Evolutionary conservation across 2,888 invertebrate species (phyloP).

Genomic region (Hesperia comma): DNA sequence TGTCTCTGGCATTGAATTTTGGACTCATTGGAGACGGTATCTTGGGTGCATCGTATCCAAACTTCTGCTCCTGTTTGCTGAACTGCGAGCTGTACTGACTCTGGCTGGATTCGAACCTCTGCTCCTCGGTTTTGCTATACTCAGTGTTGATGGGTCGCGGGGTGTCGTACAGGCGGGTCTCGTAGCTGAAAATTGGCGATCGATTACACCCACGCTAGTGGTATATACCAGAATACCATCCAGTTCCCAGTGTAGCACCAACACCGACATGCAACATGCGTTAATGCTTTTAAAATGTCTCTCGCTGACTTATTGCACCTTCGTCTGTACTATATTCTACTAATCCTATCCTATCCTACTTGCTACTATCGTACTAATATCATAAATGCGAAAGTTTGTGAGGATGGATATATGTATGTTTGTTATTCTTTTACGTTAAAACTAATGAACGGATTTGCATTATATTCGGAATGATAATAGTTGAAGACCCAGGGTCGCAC

Average conservation of each 20-base stretch:
- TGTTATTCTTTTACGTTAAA: no score
- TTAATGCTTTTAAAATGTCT: background rate
- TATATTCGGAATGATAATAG: no score
- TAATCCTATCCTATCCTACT: no score
- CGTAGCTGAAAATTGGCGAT: conserved; percentile 74
- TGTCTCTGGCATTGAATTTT: conserved; percentile 78
- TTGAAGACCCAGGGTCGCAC: no score
- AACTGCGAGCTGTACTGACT: conserved; percentile 61
- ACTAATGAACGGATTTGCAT: no score
- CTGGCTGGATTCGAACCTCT: conserved; percentile 57
- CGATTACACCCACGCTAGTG: conserved; percentile 46
- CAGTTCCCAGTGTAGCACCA: conserved; percentile 44
- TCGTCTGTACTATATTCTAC: background rate
- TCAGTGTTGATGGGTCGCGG: conserved; percentile 73
- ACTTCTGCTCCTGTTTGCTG: conserved; percentile 64
- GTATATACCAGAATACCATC: background rate
- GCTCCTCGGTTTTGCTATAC: conserved; percentile 64
- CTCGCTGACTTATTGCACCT: conserved; percentile 1
- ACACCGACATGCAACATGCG: conserved; percentile 61
- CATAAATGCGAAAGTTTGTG: no score
- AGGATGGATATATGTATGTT: no score
- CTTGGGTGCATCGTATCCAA: conserved; percentile 69
- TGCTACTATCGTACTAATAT: no score
- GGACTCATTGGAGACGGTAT: conserved; percentile 68
- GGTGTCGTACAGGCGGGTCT: conserved; percentile 82